A percentile compares a stretch with the other conserved stretches of the same genome.
These are phyloP conservation scores for Avahi laniger DNA, from an alignment of 2,797 vertebrate genomes.

Conservation along the genomic window DNA sequence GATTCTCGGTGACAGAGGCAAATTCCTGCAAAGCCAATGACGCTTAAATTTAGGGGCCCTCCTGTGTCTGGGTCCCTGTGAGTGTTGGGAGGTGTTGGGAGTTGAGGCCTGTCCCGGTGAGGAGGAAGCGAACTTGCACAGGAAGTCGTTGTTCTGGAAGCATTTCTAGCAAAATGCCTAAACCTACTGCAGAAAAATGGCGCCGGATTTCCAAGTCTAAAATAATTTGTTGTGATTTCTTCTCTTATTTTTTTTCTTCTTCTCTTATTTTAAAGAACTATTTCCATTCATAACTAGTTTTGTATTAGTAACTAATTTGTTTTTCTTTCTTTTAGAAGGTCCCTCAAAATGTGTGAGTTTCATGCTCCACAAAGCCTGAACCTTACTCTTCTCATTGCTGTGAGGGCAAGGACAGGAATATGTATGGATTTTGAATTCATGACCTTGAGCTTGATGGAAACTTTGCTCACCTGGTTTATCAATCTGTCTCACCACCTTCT, in stretches of 20 bases:
- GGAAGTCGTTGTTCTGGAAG: not conserved
- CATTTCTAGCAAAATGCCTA: not conserved
- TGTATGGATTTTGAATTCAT: not conserved
- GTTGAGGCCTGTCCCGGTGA: not conserved
- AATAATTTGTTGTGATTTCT: not conserved
- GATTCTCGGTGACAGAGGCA: not conserved
- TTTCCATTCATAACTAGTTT: not conserved
- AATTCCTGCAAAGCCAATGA: not conserved
- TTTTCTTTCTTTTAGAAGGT: not conserved
- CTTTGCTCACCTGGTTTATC: not conserved
- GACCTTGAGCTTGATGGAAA: not conserved
- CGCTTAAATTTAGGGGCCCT: not conserved
- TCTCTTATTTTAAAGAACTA: not conserved
- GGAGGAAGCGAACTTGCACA: not conserved
- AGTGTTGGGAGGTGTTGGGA: not conserved
- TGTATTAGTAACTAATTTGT: not conserved
- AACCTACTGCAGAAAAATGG: not conserved
- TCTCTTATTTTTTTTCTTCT: not conserved
- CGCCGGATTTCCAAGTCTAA: not conserved
- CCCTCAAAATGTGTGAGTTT: not conserved
- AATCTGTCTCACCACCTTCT: not conserved
- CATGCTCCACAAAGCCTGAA: not conserved
- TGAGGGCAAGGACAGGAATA: not conserved
- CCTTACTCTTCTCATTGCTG: not conserved
- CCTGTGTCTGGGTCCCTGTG: not conserved